Evolutionary conservation across 2,888 invertebrate genomes (phyloP).

Genomic region (Ochlodes sylvanus): DNA sequence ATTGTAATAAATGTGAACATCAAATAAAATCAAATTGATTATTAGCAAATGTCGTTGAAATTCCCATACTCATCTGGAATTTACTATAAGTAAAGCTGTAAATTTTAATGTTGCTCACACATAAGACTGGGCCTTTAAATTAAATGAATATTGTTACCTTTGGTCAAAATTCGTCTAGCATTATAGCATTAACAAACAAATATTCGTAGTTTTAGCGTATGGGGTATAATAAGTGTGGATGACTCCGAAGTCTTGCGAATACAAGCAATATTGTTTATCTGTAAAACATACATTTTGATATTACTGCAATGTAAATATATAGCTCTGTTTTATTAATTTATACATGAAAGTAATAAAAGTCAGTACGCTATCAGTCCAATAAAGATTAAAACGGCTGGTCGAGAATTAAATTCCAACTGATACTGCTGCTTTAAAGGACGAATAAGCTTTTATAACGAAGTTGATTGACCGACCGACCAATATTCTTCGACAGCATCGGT

Average conservation of each 20-base stretch:
- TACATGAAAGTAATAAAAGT: neutral
- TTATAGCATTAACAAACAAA: too few species aligned
- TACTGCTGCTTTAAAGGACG: conserved; percentile 29
- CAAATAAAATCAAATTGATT: neutral
- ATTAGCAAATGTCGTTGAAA: neutral
- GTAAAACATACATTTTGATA: neutral
- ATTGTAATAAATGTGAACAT: neutral
- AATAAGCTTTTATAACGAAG: conserved; percentile 31
- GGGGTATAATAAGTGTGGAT: too few species aligned
- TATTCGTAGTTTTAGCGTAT: too few species aligned
- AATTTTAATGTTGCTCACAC: neutral
- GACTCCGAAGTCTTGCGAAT: too few species aligned
- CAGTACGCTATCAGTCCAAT: conserved; percentile 15
- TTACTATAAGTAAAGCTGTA: neutral
- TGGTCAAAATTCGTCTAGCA: neutral
- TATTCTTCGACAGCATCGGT: conserved; percentile 30
- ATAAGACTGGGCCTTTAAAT: too few species aligned
- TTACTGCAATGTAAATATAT: neutral
- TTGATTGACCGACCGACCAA: conserved; percentile 37
- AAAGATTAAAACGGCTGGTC: conserved; percentile 15
- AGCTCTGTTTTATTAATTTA: neutral
- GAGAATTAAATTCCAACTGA: conserved; percentile 8
- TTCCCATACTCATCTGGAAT: neutral
- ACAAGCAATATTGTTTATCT: too few species aligned
- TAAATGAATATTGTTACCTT: too few species aligned